Percentiles rank a stretch among this genome's conserved stretches.
Conservation (phyloP, 2,888 invertebrate genomes). For the Drosophila flavopinicola region DNA sequence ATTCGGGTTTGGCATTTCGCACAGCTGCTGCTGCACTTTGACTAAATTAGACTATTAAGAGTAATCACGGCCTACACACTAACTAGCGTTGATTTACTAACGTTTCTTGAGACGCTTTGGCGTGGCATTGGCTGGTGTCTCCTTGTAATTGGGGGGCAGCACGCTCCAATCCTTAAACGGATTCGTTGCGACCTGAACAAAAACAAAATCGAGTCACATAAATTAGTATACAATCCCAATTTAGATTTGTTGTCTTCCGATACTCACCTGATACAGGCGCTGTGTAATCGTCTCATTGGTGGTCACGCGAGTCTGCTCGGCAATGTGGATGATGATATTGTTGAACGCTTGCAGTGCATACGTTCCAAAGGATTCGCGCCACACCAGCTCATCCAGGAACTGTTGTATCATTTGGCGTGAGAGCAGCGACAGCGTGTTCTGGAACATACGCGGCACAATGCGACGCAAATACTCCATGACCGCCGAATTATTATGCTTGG, state of each 20-base stretch:
- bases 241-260: background rate
- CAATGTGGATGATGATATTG: slow-evolving; percentile 91
- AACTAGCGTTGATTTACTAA: slow-evolving; percentile 75
- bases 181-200: slow-evolving; percentile 86
- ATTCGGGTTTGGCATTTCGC: slow-evolving; percentile 52
- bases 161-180: slow-evolving; percentile 88
- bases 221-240: background rate
- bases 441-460: slow-evolving; percentile 95
- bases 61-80: slow-evolving; percentile 53
- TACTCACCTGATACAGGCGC: slow-evolving; percentile 87
- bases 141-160: slow-evolving; percentile 79
- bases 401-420: slow-evolving; percentile 95
- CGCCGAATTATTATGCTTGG: slow-evolving; percentile 88
- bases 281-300: slow-evolving; percentile 87
- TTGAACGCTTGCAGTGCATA: slow-evolving; percentile 92
- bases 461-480: slow-evolving; percentile 95
- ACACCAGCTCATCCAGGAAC: slow-evolving; percentile 94
- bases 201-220: slow-evolving; percentile 1
- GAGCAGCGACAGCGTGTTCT: slow-evolving; percentile 92
- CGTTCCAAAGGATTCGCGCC: slow-evolving; percentile 94
- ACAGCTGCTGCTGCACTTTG: slow-evolving; percentile 26
- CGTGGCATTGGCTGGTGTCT: slow-evolving; percentile 81
- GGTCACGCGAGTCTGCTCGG: slow-evolving; percentile 91
- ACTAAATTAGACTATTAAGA: slow-evolving; percentile 43
- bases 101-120: slow-evolving; percentile 84